phyloP scores from a whole-genome alignment of 2,888 invertebrate species.

The Villa cingulata region DNA sequence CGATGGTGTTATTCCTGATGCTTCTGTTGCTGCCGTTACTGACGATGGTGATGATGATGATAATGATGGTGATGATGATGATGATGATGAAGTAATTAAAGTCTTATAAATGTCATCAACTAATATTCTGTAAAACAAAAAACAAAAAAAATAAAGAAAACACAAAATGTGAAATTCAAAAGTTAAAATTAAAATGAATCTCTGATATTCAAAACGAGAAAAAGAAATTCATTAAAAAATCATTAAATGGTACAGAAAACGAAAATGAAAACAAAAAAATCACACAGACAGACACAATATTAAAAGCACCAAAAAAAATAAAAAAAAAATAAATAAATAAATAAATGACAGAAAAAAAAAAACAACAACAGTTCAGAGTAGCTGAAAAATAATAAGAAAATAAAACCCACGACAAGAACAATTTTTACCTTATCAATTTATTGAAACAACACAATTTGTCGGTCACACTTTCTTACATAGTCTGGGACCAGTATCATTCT shows the following conservation, averaged over 20 bases:
- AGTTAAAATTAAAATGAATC: too few species aligned
- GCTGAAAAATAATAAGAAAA: too few species aligned
- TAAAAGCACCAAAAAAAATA: too few species aligned
- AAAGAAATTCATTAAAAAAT: background rate
- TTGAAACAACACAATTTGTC: constrained; percentile 7
- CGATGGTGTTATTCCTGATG: too few species aligned
- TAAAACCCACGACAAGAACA: constrained; percentile 1
- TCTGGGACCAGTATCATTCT: background rate
- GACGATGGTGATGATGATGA: background rate
- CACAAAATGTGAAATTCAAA: too few species aligned
- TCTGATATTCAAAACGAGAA: background rate
- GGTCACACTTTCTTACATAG: background rate
- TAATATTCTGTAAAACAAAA: background rate
- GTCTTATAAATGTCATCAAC: background rate
- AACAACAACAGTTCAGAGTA: too few species aligned
- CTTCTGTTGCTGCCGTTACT: too few species aligned
- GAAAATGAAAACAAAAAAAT: background rate
- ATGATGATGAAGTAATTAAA: background rate
- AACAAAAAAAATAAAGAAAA: background rate
- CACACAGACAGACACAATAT: background rate
- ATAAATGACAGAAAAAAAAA: background rate
- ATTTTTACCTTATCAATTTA: constrained; percentile 5
- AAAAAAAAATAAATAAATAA: background rate
- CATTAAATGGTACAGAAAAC: too few species aligned
- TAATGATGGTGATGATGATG: background rate